phyloP scores from a whole-genome alignment of 2,113 vertebrate genomes.

The Ciconia stormi region DNA sequence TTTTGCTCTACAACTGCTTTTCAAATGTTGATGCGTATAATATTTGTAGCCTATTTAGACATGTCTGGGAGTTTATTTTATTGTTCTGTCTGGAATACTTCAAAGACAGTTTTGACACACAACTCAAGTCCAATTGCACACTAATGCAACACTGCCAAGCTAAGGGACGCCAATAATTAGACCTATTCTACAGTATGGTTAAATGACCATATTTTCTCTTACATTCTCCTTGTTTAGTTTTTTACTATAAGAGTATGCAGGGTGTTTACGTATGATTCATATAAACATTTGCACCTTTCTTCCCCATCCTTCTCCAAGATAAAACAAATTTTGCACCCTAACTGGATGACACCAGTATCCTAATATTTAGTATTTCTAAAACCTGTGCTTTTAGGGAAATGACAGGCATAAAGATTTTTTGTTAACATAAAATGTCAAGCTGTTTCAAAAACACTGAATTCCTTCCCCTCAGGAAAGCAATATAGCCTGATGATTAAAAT shows the following conservation, averaged over 20 bases:
- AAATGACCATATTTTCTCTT: neutral
- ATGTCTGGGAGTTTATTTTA: neutral
- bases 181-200: accelerated
- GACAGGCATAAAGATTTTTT: neutral
- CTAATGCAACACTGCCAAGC: accelerated
- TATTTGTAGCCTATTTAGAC: neutral
- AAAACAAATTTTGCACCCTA: neutral
- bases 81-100: neutral
- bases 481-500: neutral
- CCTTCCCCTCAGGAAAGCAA: neutral
- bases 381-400: neutral
- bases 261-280: neutral
- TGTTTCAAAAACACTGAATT: neutral
- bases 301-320: neutral
- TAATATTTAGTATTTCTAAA: neutral
- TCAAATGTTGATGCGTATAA: neutral
- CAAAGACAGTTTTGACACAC: neutral
- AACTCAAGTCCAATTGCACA: neutral
- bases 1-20: neutral
- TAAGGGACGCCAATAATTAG: neutral
- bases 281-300: neutral
- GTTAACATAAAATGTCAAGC: neutral
- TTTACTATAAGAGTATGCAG: neutral
- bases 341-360: neutral
- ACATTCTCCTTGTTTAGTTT: neutral